These are phyloP conservation scores for Ormyrus pomaceus DNA, from an alignment of 2,888 invertebrate genomes.

Conservation along the genomic window DNA sequence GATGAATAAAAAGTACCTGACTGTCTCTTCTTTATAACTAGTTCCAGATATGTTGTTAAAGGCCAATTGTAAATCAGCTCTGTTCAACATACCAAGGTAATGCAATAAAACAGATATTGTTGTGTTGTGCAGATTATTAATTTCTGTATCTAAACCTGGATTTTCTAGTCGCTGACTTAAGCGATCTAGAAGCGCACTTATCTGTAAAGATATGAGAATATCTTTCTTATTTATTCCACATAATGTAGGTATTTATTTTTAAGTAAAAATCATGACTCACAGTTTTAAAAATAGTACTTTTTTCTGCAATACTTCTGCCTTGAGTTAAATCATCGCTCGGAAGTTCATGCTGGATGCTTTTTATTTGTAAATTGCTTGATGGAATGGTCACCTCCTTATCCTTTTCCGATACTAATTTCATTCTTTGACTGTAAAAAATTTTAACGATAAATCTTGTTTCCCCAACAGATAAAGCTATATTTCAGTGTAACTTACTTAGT, in stretches of 20 bases:
- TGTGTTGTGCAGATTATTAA: slow-evolving; percentile 73
- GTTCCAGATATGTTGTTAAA: slow-evolving; percentile 78
- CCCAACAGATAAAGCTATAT: no score
- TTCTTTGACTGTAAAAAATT: slow-evolving; percentile 63
- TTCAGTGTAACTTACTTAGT: slow-evolving; percentile 63
- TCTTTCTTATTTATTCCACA: slow-evolving; percentile 5
- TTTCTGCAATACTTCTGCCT: slow-evolving; percentile 67
- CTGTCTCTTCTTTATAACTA: slow-evolving; percentile 85
- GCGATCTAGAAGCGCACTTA: slow-evolving; percentile 69
- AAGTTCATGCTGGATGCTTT: slow-evolving; percentile 67
- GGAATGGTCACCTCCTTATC: slow-evolving; percentile 55
- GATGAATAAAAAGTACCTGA: slow-evolving; percentile 71
- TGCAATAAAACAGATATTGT: slow-evolving; percentile 74
- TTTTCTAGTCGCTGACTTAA: slow-evolving; percentile 71
- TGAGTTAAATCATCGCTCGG: slow-evolving; percentile 70
- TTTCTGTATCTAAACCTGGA: slow-evolving; percentile 70
- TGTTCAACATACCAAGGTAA: slow-evolving; percentile 73
- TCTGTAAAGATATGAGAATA: slow-evolving; percentile 59
- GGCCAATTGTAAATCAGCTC: slow-evolving; percentile 70
- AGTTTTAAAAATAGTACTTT: slow-evolving; percentile 65
- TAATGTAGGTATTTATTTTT: not conserved
- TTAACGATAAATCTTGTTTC: slow-evolving; percentile 1
- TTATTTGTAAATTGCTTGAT: slow-evolving; percentile 59
- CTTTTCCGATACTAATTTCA: slow-evolving; percentile 64
- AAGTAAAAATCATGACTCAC: slow-evolving; percentile 60